Evolutionary conservation across 2,888 invertebrate species (phyloP), one percentile per base, ranked within the genome.

Genomic region (Malthinus flaveolus): DNA sequence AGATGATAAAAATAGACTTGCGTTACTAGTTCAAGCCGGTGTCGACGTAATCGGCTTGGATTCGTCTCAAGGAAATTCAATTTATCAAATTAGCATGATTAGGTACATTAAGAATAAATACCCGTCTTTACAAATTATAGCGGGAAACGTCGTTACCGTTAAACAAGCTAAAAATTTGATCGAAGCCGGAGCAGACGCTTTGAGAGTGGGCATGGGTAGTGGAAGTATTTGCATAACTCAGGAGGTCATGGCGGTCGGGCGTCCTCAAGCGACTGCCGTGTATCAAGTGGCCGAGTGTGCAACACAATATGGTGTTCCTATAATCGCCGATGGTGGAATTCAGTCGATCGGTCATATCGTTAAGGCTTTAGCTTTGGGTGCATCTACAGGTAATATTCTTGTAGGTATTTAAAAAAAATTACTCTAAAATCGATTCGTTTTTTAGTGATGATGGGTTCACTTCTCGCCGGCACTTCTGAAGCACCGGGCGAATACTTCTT

Each of bases 191-290:
- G 97, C 93, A 1, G 99, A 99, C 83, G 97, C 91, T 1, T 80
- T 99, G 36, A 86, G 98, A 64, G 95, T 99, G 7, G 99, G 99
- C 10, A 99, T 99, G 99, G 99, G 99, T 9, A 94, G 93, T 75
- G 99, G 99, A 1, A 97, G 97, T 8, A 99, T 99, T 71, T 99
- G 99, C 75, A 99, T 99, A 63, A 99, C 99, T 1, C 99, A 99
- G 80, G 93, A 93, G 83, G 97, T 99, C 0, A 98, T 98, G 97
- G 99, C 98, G 0, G 98, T 98, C 64, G 99, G 99, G 0, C 87
- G 98, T 56, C 94, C 98, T 0, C 98, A 99, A 79, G 97, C 95
- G 1, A 98, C 98, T 4, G 98, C 98, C 13, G 97, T 99, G 0
- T 96, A 95, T 75, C 93, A 93, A 79, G 98, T 99, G 0, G 84